These are phyloP conservation scores for Platycercus adscitus DNA, from an alignment of 2,113 vertebrate species.

Conservation along the genomic window DNA sequence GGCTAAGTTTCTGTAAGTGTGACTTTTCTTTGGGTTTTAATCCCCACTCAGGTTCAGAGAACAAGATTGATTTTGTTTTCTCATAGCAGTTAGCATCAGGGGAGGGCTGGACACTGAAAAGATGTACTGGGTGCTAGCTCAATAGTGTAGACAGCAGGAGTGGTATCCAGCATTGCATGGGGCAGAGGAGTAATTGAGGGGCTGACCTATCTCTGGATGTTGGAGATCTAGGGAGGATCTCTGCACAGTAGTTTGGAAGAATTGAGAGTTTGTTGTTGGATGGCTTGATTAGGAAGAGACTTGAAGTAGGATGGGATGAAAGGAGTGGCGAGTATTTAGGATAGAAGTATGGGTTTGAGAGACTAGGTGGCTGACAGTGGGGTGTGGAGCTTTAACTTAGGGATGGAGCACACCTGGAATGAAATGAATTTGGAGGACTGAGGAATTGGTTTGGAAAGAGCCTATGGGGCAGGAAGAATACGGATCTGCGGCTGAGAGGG, in stretches of 20 bases:
- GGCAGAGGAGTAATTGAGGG: neutral
- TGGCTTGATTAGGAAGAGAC: neutral
- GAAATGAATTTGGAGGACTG: neutral
- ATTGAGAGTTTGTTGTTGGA: neutral
- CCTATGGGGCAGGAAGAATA: neutral
- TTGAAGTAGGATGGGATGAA: neutral
- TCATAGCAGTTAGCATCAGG: neutral
- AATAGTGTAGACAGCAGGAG: rapidly evolving
- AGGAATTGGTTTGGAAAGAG: neutral
- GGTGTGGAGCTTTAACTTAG: neutral
- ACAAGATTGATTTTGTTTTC: neutral
- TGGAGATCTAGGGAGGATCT: neutral
- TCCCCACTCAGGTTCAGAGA: neutral
- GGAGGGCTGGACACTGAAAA: neutral
- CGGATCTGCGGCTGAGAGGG: neutral
- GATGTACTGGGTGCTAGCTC: neutral
- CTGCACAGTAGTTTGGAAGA: neutral
- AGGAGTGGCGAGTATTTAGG: neutral
- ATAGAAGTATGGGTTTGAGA: neutral
- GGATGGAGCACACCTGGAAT: neutral
- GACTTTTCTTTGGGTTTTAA: neutral
- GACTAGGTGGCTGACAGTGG: neutral
- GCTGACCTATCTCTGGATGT: neutral
- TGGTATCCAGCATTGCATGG: neutral
- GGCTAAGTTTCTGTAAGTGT: neutral